Evolutionary conservation across 2,888 invertebrate species (phyloP).

Genomic region (Drosophila niveifrons): DNA sequence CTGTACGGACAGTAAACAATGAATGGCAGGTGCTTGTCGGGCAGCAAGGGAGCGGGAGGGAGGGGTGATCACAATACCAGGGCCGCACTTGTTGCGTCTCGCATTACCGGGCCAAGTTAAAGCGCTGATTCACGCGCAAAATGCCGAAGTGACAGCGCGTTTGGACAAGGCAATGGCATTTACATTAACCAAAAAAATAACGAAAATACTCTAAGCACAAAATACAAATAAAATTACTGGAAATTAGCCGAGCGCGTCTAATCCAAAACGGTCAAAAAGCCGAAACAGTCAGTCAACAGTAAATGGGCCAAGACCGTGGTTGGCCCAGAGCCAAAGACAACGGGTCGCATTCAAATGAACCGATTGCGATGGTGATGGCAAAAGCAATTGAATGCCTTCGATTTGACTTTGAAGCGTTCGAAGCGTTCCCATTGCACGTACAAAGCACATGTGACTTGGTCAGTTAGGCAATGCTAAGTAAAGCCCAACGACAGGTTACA

Average conservation of each 20-base stretch:
- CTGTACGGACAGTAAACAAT: constrained; percentile 39
- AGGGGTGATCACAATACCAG: constrained; percentile 51
- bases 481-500: constrained; percentile 23
- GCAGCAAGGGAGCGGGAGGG: background rate
- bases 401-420: constrained; percentile 41
- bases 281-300: constrained; percentile 1
- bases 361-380: constrained; percentile 31
- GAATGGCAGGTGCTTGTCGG: constrained; percentile 35
- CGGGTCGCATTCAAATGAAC: constrained; percentile 65
- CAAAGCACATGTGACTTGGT: constrained; percentile 31
- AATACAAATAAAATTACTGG: constrained; percentile 28
- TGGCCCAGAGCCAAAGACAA: constrained; percentile 21
- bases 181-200: constrained; percentile 56
- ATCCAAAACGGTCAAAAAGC: constrained; percentile 37
- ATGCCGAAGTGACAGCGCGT: constrained; percentile 19
- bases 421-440: constrained; percentile 50
- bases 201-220: background rate
- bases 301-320: constrained; percentile 70
- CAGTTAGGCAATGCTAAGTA: constrained; percentile 50
- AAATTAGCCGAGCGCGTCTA: constrained; percentile 69
- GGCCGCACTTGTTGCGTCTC: constrained; percentile 64
- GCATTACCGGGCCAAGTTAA: constrained; percentile 61
- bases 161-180: constrained; percentile 54
- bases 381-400: constrained; percentile 50
- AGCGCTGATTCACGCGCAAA: constrained; percentile 65